Conservation (phyloP, 2,888 invertebrate genomes). For the Dryocosmus kuriphilus region DNA sequence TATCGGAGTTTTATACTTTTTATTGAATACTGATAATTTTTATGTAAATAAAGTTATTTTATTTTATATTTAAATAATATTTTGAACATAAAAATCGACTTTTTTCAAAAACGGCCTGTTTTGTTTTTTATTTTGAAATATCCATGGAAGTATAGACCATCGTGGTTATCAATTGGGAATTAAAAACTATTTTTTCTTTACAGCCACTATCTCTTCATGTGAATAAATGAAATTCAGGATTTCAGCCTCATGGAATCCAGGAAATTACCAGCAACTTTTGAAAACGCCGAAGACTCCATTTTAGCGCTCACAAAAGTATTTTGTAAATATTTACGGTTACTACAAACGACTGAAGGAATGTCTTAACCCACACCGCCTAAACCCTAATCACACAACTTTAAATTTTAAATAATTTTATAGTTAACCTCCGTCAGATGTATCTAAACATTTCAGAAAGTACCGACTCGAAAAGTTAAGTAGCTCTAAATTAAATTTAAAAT, state of each 20-base stretch:
- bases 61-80: no score
- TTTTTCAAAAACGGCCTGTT: no score
- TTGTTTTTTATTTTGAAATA: no score
- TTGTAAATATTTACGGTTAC: conserved; percentile 19
- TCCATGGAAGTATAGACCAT: no score
- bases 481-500: not conserved
- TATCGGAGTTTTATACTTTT: no score
- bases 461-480: not conserved
- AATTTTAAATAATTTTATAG: conserved; percentile 24
- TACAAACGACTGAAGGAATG: not conserved
- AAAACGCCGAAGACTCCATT: not conserved
- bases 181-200: conserved; percentile 40
- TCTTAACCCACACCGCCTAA: conserved; percentile 26
- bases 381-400: conserved; percentile 17
- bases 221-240: conserved; percentile 46
- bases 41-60: no score
- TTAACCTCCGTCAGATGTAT: not conserved
- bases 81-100: no score
- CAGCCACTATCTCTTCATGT: conserved; percentile 71
- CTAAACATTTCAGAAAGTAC: conserved; percentile 4
- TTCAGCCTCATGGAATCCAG: not conserved
- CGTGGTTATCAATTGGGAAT: no score
- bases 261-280: not conserved
- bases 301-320: not conserved
- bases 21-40: no score